phyloP scores from a whole-genome alignment of 2,888 invertebrate genomes.

The Heteromurus nitidus region DNA sequence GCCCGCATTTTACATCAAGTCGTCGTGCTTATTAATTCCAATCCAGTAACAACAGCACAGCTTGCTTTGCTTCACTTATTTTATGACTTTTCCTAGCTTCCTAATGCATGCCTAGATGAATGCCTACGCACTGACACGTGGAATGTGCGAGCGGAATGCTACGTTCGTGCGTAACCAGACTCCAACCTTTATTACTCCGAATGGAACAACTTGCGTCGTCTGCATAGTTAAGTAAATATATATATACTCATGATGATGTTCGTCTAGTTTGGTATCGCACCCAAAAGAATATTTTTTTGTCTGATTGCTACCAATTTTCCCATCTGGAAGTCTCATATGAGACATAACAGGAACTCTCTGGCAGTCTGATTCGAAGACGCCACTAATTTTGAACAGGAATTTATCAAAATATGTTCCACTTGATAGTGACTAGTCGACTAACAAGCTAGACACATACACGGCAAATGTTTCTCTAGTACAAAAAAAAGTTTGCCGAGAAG shows the following conservation, averaged over 20 bases:
- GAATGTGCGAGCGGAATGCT: neutral
- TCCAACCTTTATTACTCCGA: neutral
- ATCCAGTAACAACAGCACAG: neutral
- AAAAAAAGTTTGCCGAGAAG: constrained; percentile 48
- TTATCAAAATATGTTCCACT: constrained; percentile 18
- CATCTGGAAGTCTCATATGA: neutral
- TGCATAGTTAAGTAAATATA: too few species aligned
- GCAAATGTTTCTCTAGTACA: constrained; percentile 28
- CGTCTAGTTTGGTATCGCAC: neutral
- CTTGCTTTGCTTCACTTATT: neutral
- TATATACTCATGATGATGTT: too few species aligned
- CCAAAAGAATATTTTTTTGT: neutral
- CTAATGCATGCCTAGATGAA: constrained; percentile 2
- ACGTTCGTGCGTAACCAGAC: neutral
- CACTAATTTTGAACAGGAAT: constrained; percentile 37
- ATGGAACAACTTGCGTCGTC: constrained; percentile 17
- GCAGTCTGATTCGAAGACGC: constrained; percentile 10
- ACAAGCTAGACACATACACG: constrained; percentile 26
- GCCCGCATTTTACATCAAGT: too few species aligned
- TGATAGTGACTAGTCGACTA: constrained; percentile 8
- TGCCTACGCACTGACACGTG: constrained; percentile 61
- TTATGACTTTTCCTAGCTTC: constrained; percentile 1
- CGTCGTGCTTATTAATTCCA: constrained; percentile 38
- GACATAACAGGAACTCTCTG: neutral
- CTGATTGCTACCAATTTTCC: neutral